Base-by-base conservation (phyloP, 2,797 vertebrate genomes). In the Anolis apletophallus region DNA sequence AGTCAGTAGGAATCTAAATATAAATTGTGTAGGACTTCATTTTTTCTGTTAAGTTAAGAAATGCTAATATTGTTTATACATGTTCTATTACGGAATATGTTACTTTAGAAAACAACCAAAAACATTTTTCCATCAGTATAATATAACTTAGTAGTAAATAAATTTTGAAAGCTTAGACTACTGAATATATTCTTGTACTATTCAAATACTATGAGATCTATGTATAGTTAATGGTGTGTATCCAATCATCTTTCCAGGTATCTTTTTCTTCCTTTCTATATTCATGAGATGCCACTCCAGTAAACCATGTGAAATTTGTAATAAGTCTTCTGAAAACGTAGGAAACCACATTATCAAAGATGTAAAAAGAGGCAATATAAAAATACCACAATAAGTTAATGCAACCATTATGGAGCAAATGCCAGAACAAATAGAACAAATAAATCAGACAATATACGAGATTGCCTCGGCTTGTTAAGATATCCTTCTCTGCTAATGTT, bases 181-280 rank as follows among this genome's bases (percentile, higher is more conserved):
- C 50, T 54, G 23, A 78, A 69, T 86, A 89, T 23, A 69, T 88
- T 61, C 55, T 0, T 0, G 85, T 88, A 5, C 36, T 29, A 0
- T 6, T 46, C 67, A 26, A 71, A 19, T 69, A 0, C 67, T 52
- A 72, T 1, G 32, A 82, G 59, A 7, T 87, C 14, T 12, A 0
- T 0, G 0, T 68, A 32, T 34, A 74, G 40, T 69, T 81, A 85
- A 21, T 54, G 36, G 32, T 72, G 80, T 7, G 0, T 61, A 26
- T 10, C 32, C 9, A 4, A 29, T 29, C 34, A 83, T 0, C 52
- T 1, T 90, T 80, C 59, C 76, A 89, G 88, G 71, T 89, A 80
- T 83, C 76, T 88, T 75, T 80, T 40, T 89, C 83, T 71, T 64
- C 87, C 19, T 36, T 73, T 92, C 57, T 90, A 50, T 84, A 80